Base-by-base conservation (phyloP, 2,797 vertebrate genomes). In the Tolypeutes matacus region DNA sequence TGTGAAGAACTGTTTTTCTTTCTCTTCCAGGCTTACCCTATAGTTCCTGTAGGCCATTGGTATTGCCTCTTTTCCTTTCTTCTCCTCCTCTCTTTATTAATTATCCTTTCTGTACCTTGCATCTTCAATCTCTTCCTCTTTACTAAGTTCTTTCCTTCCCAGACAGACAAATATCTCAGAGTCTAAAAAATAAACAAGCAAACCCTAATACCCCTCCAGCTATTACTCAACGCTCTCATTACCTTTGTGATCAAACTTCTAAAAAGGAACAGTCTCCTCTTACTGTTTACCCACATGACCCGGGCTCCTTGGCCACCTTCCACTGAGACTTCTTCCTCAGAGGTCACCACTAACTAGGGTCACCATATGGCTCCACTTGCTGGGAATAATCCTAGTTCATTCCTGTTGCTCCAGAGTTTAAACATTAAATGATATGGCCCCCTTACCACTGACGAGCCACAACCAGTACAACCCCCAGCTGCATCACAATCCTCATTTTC, bases 161-260 rank as follows among this genome's bases (percentile, higher is more conserved):
- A 46, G 15, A 92, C 0, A 27, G 53, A 78, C 18, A 77, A 72
- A 92, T 84, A 29, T 77, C 58, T 85, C 65, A 95, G 42, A 87
- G 46, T 39, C 36, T 49, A 60, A 73, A 95, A 88, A 93, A 78
- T 46, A 56, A 25, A 36, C 36, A 92, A 80, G n/a, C 42, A 49
- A 34, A 85, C 20, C 23, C 77, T 92, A 72, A 75, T 51, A 64
- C 29, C 78, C 18, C 3, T 70, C 56, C 3, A 60, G 23, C 60
- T 82, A 31, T 56, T 62, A 86, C 49, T 11, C 46, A 75, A n/a
- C 31, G 23, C 12, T 86, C 58, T 88, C 73, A 25, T 88, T 81
- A 23, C 14, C 14, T 64, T 73, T 77, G 23, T 72, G 46, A 46
- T 31, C 34, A 85, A 76, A 83, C 29, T 56, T 94, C 69, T 93